Evolutionary conservation across 2,888 invertebrate species (phyloP), one percentile per base, ranked within the genome.

Genomic region (Morpho helenor): DNA sequence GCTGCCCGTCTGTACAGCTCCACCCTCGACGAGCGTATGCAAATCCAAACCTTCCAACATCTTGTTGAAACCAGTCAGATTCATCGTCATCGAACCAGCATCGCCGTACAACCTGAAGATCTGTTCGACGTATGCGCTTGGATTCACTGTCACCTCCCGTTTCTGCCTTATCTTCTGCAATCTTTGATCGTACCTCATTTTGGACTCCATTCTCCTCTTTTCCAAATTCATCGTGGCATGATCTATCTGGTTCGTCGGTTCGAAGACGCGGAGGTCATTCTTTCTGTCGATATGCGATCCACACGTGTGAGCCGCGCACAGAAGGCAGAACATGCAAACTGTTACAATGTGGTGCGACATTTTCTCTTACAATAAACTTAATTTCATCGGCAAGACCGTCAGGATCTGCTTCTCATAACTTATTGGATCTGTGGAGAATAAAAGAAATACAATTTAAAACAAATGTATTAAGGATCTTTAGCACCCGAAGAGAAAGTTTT

Each of bases 241-340:
- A 47, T 78, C 73, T 8, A 66, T 42, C 31, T 43, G 48, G 22
- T 71, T 48, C 3, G 65, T 71, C 0, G 76, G 70, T 23, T 84
- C 80, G 69, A 75, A 77, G 0, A 73, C 64, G 0, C 73, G 63
- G 0, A 74, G 64, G 49, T 75, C 79, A 16, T 67, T 73, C 39
- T 77, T 74, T 8, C 77, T 68, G 67, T 91, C 92, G 52, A 93
- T 87, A 73, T 96, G 96, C 2, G 95, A 94, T 50, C 94, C 94
- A 75, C 96, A 96, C 0, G 94, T 94, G 73, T 95, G 95, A 8
- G 95, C 94, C 2, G 96, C 95, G 73, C 96, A 96, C 0, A 96
- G 85, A 51, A 96, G 91, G 74, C 96, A 96, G 70, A 96, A 94
- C 82, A 96, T 94, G 76, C 96, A 96, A n/a, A 96, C 95, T 9